phyloP scores from a whole-genome alignment of 1,140 invertebrate species.

The Medauroidea extradentata region DNA sequence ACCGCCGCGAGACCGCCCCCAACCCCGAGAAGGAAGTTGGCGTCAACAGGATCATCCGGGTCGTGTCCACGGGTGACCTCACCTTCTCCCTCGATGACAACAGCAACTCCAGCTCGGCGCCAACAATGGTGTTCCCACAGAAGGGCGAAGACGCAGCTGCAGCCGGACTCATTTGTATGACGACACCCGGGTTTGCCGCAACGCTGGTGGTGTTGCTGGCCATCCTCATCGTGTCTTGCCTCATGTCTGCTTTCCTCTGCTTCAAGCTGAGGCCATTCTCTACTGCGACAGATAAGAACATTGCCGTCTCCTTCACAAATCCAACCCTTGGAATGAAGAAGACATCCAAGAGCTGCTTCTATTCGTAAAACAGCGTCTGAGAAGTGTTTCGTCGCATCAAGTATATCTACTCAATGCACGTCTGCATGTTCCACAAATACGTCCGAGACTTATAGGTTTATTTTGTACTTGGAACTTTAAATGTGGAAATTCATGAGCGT shows the following conservation, averaged over 20 bases:
- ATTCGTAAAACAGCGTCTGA: slow-evolving; percentile 42
- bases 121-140: slow-evolving; percentile 65
- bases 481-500: too few relatives aligned
- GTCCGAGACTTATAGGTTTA: too few relatives aligned
- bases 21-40: slow-evolving; percentile 72
- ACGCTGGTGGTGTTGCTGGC: slow-evolving; percentile 74
- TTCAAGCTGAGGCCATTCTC: slow-evolving; percentile 67
- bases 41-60: slow-evolving; percentile 74
- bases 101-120: slow-evolving; percentile 39
- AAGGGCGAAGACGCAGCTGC: slow-evolving; percentile 44
- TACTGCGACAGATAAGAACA: slow-evolving; percentile 50
- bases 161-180: slow-evolving; percentile 80
- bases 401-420: too few relatives aligned
- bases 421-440: too few relatives aligned
- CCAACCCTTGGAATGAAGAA: slow-evolving; percentile 37
- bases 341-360: slow-evolving; percentile 48
- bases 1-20: slow-evolving; percentile 47
- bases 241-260: slow-evolving; percentile 79
- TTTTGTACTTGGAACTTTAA: too few relatives aligned
- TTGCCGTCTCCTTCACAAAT: slow-evolving; percentile 45
- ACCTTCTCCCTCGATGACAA: slow-evolving; percentile 71
- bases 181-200: slow-evolving; percentile 81
- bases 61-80: slow-evolving; percentile 80
- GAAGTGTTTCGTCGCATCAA: too few relatives aligned
- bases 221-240: slow-evolving; percentile 74